Evolutionary conservation across 2,888 invertebrate species (phyloP), one percentile per base, ranked within the genome.

Genomic region (Rhagonycha fulva): DNA sequence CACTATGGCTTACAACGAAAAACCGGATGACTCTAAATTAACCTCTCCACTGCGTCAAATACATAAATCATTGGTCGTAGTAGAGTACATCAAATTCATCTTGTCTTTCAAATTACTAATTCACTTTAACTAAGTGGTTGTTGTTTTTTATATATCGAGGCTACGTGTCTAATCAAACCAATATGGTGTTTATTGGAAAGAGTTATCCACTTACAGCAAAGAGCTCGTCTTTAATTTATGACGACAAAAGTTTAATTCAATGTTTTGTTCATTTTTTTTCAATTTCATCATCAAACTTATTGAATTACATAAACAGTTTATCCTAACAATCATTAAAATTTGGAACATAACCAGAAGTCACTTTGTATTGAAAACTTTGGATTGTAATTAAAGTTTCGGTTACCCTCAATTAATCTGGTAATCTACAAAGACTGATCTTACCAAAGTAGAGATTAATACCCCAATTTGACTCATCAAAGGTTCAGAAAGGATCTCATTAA

Each of bases 11-110:
- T 77, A 77, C 71, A 70, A 61, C 74, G 75, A 77, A 77, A 74
- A 75, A 77, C 77, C 70, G 75, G 77, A 72, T 71, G 77, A 77
- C 77, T 77, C 77, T 77, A 75, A 77, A 77, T 77, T 75, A 77
- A 77, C 77, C 77, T 75, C 77, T 75, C 72, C 70, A 74, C 77
- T 75, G 75, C 75, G 77, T 70, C 75, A 68, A 70, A 72, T 74
- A 72, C 63, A 77, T 77, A 77, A 77, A 77, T 77, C 75, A 77
- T 77, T 75, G 74, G 74, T 69, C 63, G 26, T 60, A 76, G 76
- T 74, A 68, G 76, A 76, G 76, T 74, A 66, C 60, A 74, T 76
- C 76, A 76, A 76, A 76, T 74, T 66, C 74, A 74, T 76, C 69
- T 76, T 76, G 76, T 74, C 74, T 73, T 67, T 76, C 26, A 68